Evolutionary conservation across 2,797 vertebrate species (phyloP), one percentile per base, ranked within the genome.

Genomic region (Nasua narica): DNA sequence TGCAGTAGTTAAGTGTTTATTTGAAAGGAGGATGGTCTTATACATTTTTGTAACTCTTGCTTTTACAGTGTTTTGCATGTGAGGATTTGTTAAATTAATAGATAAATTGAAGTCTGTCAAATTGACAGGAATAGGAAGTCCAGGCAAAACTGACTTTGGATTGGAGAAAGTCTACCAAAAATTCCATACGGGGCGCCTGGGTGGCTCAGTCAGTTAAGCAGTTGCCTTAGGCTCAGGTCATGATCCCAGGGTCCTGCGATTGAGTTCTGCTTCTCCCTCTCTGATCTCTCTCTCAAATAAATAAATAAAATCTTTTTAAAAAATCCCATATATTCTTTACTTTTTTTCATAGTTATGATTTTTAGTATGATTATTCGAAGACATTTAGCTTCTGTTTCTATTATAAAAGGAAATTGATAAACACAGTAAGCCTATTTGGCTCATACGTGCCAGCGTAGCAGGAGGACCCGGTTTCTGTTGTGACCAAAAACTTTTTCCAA

Each of bases 41-140:
- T 0, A 56, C 3, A 32, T 94, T 74, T 87, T 74, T 76, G 35
- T 86, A 35, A 60, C n/a, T 87, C 48, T 94, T 77, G n/a, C 52
- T 78, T 92, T 92, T 48, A 65, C 43, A n/a, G 35, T 92, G 48
- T 52, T 81, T 67, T 83, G 56, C 62, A 32, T 67, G 23, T 91
- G 65, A 91, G 37, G 50, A 70, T 88, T 32, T 81, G 29, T 84
- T 87, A 83, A 77, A 76, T 56, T 78, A 76, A 32, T 96, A 72
- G n/a, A 58, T 95, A 85, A 77, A 74, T 60, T 32, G 37, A 87
- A 91, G 5, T 96, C 40, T 89, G 62, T 95, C 52, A 76, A n/a
- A 43, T 69, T 84, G 72, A 81, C 40, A 65, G 48, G 54, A 82
- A 74, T 54, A 76, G 69, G 70, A 91, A 78, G 87, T 96, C 10